Base-by-base conservation (phyloP, 2,888 invertebrate species). In the Axea sp. region DNA sequence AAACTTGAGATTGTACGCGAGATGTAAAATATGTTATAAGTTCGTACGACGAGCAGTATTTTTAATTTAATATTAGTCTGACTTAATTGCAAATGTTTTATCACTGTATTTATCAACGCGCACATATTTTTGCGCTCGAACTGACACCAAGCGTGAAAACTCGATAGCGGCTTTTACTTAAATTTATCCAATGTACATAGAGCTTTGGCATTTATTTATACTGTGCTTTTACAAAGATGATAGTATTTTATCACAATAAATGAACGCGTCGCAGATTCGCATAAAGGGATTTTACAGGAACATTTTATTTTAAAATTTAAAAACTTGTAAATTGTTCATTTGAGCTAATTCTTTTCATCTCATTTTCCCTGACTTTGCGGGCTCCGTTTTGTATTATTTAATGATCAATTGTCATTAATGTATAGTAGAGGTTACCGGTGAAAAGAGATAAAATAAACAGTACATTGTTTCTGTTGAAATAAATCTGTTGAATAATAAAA, bases 141-240 rank as follows among this genome's bases (percentile, higher is more conserved):
- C 51, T 53, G 37, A 43, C 22, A 6, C 8, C 26, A 41, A 3
- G 17, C 35, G 65, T 57, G 67, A 51, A 69, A 76, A 73, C 76
- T 77, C 37, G 71, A 76, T 81, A 81, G 84, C 86, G 86, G 86
- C 85, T 84, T 86, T 84, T 86, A 86, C 86, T 87, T 87, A 86
- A 84, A 79, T 77, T 64, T 49, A 73, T 57, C 49, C 30, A 73
- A 14, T 86, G 85, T 85, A 86, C 80, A 86, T 86, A 87, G 76
- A 78, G 84, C 85, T 86, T 85, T 81, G 80, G 85, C 86, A 86
- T 86, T 86, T 87, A 87, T 87, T 87, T 86, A 87, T 86, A 84
- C 79, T 79, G 78, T 84, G 82, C 83, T 85, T 85, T 81, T 80
- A 83, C 80, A 80, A 81, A 77, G 78, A 80, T 73, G 73, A 81